A percentile compares a stretch with the other conserved stretches of the same genome.
These are phyloP conservation scores for Garra rufa DNA, from an alignment of 2,113 vertebrate species.

Conservation along the genomic window DNA sequence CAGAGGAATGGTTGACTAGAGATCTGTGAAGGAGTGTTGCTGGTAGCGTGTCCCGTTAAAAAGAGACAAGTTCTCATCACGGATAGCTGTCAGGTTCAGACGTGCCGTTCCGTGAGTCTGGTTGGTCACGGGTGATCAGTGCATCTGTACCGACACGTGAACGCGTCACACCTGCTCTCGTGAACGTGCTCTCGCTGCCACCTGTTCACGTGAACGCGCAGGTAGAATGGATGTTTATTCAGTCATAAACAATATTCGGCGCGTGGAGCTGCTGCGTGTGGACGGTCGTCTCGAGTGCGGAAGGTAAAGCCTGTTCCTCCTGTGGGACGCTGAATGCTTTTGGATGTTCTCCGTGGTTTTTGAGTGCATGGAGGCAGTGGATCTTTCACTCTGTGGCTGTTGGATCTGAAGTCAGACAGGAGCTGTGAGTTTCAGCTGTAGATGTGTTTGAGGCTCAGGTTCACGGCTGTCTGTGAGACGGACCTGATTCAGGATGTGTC, in stretches of 20 bases:
- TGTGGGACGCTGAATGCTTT: no score
- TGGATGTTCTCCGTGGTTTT: not conserved
- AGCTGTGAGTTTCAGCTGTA: not conserved
- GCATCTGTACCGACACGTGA: not conserved
- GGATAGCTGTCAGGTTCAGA: not conserved
- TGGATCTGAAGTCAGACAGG: no score
- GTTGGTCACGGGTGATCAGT: not conserved
- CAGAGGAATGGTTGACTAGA: no score
- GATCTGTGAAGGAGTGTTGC: no score
- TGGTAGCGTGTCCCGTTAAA: not conserved
- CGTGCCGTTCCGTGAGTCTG: not conserved
- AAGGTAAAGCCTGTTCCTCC: no score
- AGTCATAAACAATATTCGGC: not conserved
- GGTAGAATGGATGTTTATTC: not conserved
- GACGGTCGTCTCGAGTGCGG: not conserved
- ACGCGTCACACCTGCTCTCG: not conserved
- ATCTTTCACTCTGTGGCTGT: not conserved
- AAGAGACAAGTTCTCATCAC: not conserved
- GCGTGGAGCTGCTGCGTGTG: not conserved
- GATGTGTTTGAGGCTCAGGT: not conserved
- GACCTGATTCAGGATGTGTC: not conserved
- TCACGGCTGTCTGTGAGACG: not conserved
- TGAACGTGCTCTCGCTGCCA: not conserved
- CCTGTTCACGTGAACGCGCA: conserved; percentile 6
- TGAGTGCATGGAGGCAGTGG: no score